Base-by-base conservation (phyloP, 2,888 invertebrate species). In the Parasteatoda lunata region DNA sequence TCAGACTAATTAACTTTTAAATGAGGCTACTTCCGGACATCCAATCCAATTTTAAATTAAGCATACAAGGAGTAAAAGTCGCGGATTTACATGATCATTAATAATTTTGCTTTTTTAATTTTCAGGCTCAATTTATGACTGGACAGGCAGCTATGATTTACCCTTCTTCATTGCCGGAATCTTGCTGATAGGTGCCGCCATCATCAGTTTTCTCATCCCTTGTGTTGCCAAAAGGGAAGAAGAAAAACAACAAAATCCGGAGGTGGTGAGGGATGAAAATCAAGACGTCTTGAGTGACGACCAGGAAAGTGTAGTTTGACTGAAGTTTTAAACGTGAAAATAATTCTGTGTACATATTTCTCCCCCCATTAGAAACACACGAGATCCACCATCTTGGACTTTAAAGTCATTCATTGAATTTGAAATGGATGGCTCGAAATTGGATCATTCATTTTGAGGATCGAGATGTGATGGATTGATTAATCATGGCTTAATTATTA, bases 151-250 rank as follows among this genome's bases (percentile, higher is more conserved):
- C 89, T 99, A 97, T 92, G 95, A 95, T 91, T 94, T 96, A 64
- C 96, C 98, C 13, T 99, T 99, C 93, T 97, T 95, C 91, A 96
- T 98, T 93, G 98, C 98, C 4, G 97, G 97, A 5, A 95, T 94
- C 0, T 95, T 98, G 92, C 97, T 99, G 92, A 94, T 96, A 49
- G 92, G 96, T 8, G 95, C 98, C n/a, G 96, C 97, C 0, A 90
- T 96, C n/a, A 95, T 97, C 45, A 97, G 97, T 90, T 93, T 92
- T 89, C 78, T 92, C 75, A 90, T 92, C 75, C 91, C 91, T 11
- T 30, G 72, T 15, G 78, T 76, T 8, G 78, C 77, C 47, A 79
- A 70, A 54, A 8, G 71, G 5, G 77, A 72, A 45, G 48, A 77
- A n/a, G 65, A 87, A 7, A 77, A 77, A 13, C 13, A 11, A 7